Percentiles rank a stretch among this genome's conserved stretches.
phyloP scores from a whole-genome alignment of 2,797 vertebrate species.

The Percopsis omiscomaycus region DNA sequence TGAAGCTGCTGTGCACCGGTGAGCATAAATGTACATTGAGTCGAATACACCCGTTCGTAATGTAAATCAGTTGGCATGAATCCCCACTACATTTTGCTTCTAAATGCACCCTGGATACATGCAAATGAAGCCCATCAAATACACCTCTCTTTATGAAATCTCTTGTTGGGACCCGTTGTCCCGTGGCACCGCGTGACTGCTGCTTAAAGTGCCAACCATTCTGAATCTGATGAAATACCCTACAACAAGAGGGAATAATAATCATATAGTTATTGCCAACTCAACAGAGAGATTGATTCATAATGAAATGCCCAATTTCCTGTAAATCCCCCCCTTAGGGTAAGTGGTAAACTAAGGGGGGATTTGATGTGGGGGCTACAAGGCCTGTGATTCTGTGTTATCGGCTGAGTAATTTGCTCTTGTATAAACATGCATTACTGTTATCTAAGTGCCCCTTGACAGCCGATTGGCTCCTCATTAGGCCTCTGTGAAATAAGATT shows the following conservation, averaged over 20 bases:
- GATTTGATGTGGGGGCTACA: constrained; percentile 66
- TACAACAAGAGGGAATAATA: constrained; percentile 58
- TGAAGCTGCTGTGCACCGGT: not conserved
- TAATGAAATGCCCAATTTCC: constrained; percentile 77
- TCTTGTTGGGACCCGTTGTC: not conserved
- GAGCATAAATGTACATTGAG: not conserved
- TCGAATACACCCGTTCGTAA: not conserved
- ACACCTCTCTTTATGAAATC: not conserved
- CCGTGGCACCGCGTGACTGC: too few relatives aligned
- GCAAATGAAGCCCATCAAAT: not conserved
- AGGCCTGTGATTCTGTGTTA: constrained; percentile 67
- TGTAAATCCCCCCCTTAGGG: constrained; percentile 68
- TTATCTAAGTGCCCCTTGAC: constrained; percentile 73
- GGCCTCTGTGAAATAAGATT: constrained; percentile 76
- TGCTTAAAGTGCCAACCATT: too few relatives aligned
- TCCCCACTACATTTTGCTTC: not conserved
- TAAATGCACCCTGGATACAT: not conserved
- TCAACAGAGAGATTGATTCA: constrained; percentile 65
- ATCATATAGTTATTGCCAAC: constrained; percentile 63
- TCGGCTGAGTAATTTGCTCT: constrained; percentile 75
- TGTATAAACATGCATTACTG: constrained; percentile 76
- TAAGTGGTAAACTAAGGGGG: constrained; percentile 64
- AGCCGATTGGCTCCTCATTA: constrained; percentile 76
- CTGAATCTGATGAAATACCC: constrained; percentile 7
- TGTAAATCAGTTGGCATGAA: not conserved